Conservation (phyloP, 2,797 vertebrate genomes). For the Denticeps clupeoides region DNA sequence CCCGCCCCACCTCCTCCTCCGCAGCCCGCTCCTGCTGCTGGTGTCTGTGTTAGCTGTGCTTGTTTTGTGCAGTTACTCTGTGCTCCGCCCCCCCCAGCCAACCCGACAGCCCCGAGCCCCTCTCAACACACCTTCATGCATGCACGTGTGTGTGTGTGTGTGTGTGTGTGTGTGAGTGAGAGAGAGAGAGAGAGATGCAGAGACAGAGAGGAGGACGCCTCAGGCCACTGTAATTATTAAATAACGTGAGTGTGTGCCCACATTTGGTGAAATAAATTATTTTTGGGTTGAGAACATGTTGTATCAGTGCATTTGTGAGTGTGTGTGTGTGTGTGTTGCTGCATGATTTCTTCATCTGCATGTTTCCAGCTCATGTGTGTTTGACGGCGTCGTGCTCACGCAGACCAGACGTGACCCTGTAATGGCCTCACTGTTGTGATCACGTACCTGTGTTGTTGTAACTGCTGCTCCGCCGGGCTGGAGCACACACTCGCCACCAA, state of each 20-base stretch:
- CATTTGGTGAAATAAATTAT: no score
- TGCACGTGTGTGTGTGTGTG: slow-evolving; percentile 1
- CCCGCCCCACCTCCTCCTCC: slow-evolving; percentile 42
- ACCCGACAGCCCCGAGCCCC: no score
- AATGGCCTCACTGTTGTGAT: slow-evolving; percentile 44
- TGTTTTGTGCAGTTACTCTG: slow-evolving; percentile 57
- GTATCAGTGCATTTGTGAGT: slow-evolving; percentile 6
- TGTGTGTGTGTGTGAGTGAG: slow-evolving; percentile 8
- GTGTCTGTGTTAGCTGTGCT: slow-evolving; percentile 44
- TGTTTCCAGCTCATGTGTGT: slow-evolving; percentile 18
- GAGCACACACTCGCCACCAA: no score
- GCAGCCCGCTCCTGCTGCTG: slow-evolving; percentile 45
- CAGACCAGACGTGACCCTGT: slow-evolving; percentile 39
- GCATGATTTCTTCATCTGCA: slow-evolving; percentile 13
- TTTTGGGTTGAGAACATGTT: no score
- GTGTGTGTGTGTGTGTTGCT: slow-evolving; percentile 29
- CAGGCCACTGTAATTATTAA: no score
- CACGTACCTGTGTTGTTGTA: slow-evolving; percentile 56
- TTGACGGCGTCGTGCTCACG: slow-evolving; percentile 49
- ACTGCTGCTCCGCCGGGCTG: background rate
- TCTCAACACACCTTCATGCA: no score
- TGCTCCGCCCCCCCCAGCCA: no score
- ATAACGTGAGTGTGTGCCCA: background rate
- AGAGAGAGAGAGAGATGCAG: no score
- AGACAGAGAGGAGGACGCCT: no score